These are phyloP conservation scores for Erinaceus europaeus DNA, from an alignment of 2,113 vertebrate genomes.

Conservation along the genomic window DNA sequence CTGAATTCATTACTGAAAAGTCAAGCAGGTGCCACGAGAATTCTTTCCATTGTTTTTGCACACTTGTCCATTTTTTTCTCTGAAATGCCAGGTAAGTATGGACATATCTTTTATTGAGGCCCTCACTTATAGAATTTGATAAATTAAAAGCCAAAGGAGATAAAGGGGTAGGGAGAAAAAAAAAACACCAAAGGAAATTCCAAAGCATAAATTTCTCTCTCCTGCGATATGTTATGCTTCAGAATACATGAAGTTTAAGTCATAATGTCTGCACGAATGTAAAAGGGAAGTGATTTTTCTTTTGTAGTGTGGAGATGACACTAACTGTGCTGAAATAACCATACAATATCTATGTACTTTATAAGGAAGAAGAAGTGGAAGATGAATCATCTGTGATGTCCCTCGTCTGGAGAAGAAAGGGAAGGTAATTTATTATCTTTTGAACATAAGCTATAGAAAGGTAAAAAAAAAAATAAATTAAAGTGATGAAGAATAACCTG, in stretches of 20 bases:
- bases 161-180: not conserved
- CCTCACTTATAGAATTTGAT: not conserved
- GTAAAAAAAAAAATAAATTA: conserved; percentile 47
- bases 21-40: not conserved
- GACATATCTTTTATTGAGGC: not conserved
- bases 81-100: not conserved
- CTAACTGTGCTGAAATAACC: not conserved
- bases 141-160: not conserved
- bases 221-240: not conserved
- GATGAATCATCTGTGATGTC: not conserved
- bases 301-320: not conserved
- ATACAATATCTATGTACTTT: not conserved
- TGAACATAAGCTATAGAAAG: conserved; percentile 2
- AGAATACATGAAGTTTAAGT: not conserved
- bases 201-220: not conserved
- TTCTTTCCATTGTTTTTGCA: not conserved
- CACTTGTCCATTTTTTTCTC: not conserved
- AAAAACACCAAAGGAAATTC: not conserved
- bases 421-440: conserved; percentile 49
- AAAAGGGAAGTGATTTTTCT: not conserved
- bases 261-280: not conserved
- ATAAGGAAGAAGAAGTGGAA: not conserved
- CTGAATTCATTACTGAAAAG: not conserved
- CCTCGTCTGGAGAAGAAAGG: not conserved
- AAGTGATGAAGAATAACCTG: not conserved